phyloP scores from a whole-genome alignment of 2,888 invertebrate species.

The Dendrolimus pini region DNA sequence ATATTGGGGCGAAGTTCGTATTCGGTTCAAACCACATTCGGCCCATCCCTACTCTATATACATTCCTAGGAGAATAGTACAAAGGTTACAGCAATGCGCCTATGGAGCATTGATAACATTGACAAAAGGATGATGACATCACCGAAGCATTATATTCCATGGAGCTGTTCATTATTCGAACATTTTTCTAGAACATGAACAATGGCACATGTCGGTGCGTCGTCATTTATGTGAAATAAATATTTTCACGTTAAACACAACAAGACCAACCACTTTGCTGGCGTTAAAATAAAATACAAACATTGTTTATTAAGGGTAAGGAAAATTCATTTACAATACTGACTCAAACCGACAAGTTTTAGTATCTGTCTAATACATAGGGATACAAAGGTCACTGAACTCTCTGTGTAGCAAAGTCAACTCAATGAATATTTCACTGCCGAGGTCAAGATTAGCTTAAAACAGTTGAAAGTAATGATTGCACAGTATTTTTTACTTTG shows the following conservation, averaged over 20 bases:
- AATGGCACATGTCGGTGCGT: constrained; percentile 15
- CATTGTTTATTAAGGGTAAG: not conserved
- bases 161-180: constrained; percentile 4
- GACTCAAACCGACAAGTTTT: too few relatives aligned
- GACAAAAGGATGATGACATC: constrained; percentile 2
- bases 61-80: not conserved
- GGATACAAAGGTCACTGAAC: not conserved
- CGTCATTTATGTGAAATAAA: not conserved
- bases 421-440: not conserved
- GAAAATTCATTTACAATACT: not conserved
- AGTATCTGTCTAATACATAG: not conserved
- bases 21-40: too few relatives aligned
- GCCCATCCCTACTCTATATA: too few relatives aligned
- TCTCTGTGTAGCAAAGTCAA: not conserved
- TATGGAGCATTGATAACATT: constrained; percentile 2
- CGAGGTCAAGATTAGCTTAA: too few relatives aligned
- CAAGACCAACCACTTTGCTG: not conserved
- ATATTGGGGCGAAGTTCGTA: too few relatives aligned
- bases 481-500: too few relatives aligned
- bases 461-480: too few relatives aligned
- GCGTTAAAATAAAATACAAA: not conserved
- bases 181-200: constrained; percentile 22
- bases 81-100: constrained; percentile 5
- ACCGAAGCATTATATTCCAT: not conserved
- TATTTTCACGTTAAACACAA: not conserved